Percentiles rank a stretch among this genome's conserved stretches.
Conservation (phyloP, 1,140 invertebrate species). For the Drosophila parabipectinata region DNA sequence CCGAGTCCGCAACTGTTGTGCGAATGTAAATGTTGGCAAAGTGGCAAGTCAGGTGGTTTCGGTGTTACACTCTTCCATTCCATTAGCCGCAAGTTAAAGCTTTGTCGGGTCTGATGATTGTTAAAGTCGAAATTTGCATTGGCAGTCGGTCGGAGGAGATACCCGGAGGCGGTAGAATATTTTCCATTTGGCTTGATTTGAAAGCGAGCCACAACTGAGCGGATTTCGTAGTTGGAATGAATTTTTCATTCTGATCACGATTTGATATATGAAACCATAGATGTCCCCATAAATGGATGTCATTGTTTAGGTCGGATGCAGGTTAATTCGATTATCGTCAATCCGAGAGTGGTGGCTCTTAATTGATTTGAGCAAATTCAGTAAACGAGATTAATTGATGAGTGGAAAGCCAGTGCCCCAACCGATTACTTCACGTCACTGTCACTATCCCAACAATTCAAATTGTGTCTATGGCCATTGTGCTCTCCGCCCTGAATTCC, state of each 20-base stretch:
- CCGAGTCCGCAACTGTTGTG: conserved; percentile 45
- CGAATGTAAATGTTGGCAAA: conserved; percentile 63
- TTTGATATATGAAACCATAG: conserved; percentile 12
- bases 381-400: conserved; percentile 69
- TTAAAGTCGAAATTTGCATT: conserved; percentile 46
- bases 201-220: not conserved
- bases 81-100: conserved; percentile 62
- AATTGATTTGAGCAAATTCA: conserved; percentile 68
- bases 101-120: conserved; percentile 28
- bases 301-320: conserved; percentile 31
- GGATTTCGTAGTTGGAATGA: not conserved
- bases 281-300: not conserved
- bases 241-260: not conserved
- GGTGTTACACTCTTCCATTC: conserved; percentile 56
- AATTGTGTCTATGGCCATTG: conserved; percentile 16
- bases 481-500: conserved; percentile 6
- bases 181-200: not conserved
- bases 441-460: conserved; percentile 50
- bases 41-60: conserved; percentile 59
- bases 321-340: conserved; percentile 67
- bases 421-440: conserved; percentile 18
- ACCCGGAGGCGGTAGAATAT: not conserved
- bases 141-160: not conserved
- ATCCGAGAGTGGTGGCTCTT: conserved; percentile 32
- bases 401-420: conserved; percentile 26